phyloP scores from a whole-genome alignment of 2,797 vertebrate species.

The Notoglanidium macrostoma region DNA sequence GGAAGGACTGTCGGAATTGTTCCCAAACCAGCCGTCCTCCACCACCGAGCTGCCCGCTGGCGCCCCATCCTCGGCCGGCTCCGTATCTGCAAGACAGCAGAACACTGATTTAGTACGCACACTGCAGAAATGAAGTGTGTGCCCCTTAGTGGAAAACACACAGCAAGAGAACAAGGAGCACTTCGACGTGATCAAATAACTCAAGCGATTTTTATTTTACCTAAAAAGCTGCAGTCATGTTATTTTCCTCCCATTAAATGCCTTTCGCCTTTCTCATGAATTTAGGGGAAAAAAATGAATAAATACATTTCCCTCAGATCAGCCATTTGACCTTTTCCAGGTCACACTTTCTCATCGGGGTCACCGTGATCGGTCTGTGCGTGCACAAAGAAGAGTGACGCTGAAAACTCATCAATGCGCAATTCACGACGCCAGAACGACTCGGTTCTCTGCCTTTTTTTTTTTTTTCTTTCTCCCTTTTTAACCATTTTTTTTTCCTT shows the following conservation, averaged over 20 bases:
- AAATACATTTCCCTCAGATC: not conserved
- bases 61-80: constrained; percentile 89
- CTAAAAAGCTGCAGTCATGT: not conserved
- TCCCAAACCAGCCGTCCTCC: constrained; percentile 95
- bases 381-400: not conserved
- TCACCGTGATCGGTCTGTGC: constrained; percentile 3
- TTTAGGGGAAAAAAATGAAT: not conserved
- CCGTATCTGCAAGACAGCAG: constrained; percentile 81
- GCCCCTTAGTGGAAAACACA: not conserved
- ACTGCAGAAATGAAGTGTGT: not conserved
- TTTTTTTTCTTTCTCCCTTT: constrained; percentile 66
- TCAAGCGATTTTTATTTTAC: not conserved
- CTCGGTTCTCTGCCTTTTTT: constrained; percentile 67
- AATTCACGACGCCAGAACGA: constrained; percentile 52
- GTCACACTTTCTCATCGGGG: constrained; percentile 8
- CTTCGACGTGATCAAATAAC: not conserved
- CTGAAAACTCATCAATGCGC: constrained; percentile 2
- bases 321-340: constrained; percentile 11
- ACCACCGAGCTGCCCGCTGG: constrained; percentile 85
- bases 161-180: not conserved
- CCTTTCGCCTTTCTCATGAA: not conserved
- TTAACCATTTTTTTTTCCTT: constrained; percentile 70
- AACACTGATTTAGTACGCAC: constrained; percentile 31
- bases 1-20: constrained; percentile 82
- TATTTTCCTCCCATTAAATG: not conserved